These are phyloP conservation scores for Notodonta ziczac DNA, from an alignment of 2,888 invertebrate genomes.

Conservation along the genomic window DNA sequence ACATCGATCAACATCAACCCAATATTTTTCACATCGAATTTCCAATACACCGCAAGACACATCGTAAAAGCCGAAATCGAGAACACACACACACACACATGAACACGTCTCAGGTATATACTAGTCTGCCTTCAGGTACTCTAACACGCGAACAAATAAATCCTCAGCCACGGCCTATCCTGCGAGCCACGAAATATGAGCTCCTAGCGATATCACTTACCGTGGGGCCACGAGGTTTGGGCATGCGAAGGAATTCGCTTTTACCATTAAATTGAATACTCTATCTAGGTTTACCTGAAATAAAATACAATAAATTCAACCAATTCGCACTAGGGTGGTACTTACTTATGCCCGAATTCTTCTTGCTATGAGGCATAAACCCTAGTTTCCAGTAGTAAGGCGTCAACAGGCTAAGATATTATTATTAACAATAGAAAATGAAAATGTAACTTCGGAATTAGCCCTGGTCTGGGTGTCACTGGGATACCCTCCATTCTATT, in stretches of 20 bases:
- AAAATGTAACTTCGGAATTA: too few species aligned
- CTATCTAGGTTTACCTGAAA: too few species aligned
- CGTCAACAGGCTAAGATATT: too few species aligned
- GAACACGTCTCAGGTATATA: background rate
- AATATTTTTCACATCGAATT: constrained; percentile 2
- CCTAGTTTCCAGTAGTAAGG: too few species aligned
- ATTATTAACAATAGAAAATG: too few species aligned
- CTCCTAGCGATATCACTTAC: background rate
- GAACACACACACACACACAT: background rate
- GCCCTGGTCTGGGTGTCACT: too few species aligned
- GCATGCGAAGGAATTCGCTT: background rate
- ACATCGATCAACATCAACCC: background rate
- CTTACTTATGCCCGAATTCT: too few species aligned
- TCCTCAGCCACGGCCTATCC: background rate
- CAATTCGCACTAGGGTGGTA: too few species aligned
- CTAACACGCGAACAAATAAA: constrained; percentile 6
- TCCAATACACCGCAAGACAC: background rate
- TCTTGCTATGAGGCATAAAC: too few species aligned
- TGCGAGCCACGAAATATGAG: constrained; percentile 4
- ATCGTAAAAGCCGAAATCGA: constrained; percentile 5
- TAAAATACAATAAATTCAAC: too few species aligned
- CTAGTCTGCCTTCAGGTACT: background rate
- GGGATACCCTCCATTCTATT: too few species aligned
- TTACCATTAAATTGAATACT: background rate
- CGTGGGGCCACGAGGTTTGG: background rate